Evolutionary conservation across 2,888 invertebrate species (phyloP), one percentile per base, ranked within the genome.

Genomic region (Pammene fasciana): DNA sequence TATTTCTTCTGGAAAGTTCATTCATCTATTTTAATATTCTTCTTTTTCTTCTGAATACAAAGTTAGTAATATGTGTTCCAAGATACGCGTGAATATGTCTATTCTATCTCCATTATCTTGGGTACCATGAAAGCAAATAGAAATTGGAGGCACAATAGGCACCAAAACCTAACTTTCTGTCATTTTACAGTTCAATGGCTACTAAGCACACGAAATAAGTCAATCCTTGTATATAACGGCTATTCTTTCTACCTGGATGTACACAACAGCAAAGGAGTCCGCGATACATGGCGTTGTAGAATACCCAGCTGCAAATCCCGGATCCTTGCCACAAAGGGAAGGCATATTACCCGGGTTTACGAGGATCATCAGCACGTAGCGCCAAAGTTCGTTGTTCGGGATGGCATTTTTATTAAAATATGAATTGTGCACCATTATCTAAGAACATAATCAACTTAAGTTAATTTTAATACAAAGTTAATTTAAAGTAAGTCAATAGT

Each of bases 331-430:
- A 56, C 56, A 11, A 16, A 13, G 10, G 16, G 41, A 10, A 11
- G 18, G 16, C 5, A 41, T 16, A 41, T 56, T 7, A 41, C 18
- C 11, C 38, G 36, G 9, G 5, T 41, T 16, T 16, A 16, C 2
- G 38, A n/a, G 4, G 18, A 16, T 11, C 56, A 56, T 18, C 6
- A 38, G 6, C 56, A 41, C 41, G 16, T 11, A 6, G 16, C 41
- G 18, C 41, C 41, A 1, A 16, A 41, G 18, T 56, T 14, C 41
- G 16, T 56, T 11, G 36, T 56, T 11, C 38, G 41, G 4, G 14
- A 56, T 41, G 56, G 56, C 0, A 13, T 56, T 41, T 56, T 41
- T 41, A 56, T 56, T 18, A 56, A 56, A 18, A 56, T 41, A 26
- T 50, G 13, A 50, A 26, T 11, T 18, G 4, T 26, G 26, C 26